Evolutionary conservation across 2,113 vertebrate species (phyloP).

Genomic region (Micromys minutus): DNA sequence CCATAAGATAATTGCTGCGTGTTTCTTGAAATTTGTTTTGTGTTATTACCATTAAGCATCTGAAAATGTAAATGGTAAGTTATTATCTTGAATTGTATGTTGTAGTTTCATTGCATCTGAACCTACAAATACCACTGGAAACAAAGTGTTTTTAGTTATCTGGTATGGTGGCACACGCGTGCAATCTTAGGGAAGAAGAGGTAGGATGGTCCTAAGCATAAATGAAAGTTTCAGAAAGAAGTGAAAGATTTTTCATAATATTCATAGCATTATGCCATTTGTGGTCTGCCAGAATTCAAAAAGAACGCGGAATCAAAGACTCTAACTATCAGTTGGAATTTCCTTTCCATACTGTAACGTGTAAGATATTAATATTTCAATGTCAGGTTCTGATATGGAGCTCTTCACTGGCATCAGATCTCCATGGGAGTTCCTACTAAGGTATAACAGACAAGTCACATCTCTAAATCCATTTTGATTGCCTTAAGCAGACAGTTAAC

Average conservation of each 20-base stretch:
- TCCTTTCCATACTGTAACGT: background rate
- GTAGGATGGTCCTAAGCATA: background rate
- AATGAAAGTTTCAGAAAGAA: conserved; percentile 2
- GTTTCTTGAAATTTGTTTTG: background rate
- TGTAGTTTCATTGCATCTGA: background rate
- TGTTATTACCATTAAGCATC: background rate
- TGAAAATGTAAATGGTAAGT: background rate
- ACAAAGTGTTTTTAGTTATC: background rate
- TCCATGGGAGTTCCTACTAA: background rate
- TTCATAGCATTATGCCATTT: conserved; percentile 1
- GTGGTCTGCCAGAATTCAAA: background rate
- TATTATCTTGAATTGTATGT: background rate
- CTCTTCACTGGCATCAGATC: background rate
- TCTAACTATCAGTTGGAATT: background rate
- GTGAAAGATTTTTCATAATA: background rate
- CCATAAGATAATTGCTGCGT: background rate
- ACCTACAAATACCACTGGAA: background rate
- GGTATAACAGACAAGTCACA: background rate
- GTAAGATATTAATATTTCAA: background rate
- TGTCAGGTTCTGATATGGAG: background rate
- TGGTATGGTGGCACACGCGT: accelerated
- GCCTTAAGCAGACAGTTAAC: background rate
- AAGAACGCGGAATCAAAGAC: background rate
- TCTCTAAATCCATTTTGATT: conserved; percentile 2
- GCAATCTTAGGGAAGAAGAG: background rate